A percentile compares a stretch with the other conserved stretches of the same genome.
These are phyloP conservation scores for Sarcophaga caerulescens DNA, from an alignment of 2,888 invertebrate genomes.

Conservation along the genomic window DNA sequence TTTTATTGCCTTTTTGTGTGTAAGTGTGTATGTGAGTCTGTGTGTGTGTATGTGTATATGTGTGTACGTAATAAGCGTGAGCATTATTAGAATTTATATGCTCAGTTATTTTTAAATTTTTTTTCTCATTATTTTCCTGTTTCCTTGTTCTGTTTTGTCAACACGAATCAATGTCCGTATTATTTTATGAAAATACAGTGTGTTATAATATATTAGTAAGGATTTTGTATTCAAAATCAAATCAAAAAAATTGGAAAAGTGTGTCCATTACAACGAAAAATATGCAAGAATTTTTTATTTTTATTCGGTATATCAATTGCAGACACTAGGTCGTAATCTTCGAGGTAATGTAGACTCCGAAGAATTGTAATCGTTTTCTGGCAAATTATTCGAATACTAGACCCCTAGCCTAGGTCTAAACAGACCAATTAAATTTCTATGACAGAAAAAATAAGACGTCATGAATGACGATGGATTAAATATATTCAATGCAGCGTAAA, in stretches of 20 bases:
- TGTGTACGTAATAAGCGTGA: slow-evolving; percentile 9
- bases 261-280: background rate
- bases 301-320: no score
- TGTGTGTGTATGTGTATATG: background rate
- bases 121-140: slow-evolving; percentile 29
- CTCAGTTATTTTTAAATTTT: slow-evolving; percentile 31
- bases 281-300: no score
- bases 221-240: background rate
- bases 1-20: slow-evolving; percentile 46
- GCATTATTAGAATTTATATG: slow-evolving; percentile 61
- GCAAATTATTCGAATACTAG: no score
- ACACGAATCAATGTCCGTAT: slow-evolving; percentile 16
- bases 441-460: no score
- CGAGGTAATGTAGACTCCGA: no score
- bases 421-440: no score
- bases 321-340: no score
- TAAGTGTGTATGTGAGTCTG: background rate
- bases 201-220: background rate
- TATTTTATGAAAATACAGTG: slow-evolving; percentile 13
- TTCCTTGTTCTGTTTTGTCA: slow-evolving; percentile 30
- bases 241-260: background rate
- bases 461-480: no score
- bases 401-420: no score
- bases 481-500: no score
- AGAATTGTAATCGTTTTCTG: no score